phyloP scores from a whole-genome alignment of 2,888 invertebrate genomes.

The Hemistola chrysoprasaria region DNA sequence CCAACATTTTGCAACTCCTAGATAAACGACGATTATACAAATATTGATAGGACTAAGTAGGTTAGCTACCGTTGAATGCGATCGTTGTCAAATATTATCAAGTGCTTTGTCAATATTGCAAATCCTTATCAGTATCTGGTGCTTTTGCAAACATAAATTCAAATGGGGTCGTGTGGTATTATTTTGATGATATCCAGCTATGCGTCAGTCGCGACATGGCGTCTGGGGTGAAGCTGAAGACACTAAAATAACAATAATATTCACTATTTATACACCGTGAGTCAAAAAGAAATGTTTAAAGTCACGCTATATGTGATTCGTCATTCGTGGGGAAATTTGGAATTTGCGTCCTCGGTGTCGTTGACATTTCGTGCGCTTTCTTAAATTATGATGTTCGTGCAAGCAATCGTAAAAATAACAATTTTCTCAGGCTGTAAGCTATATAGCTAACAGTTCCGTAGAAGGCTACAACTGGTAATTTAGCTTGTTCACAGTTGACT shows the following conservation, averaged over 20 bases:
- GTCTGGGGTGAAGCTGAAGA: slow-evolving; percentile 51
- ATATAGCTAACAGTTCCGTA: slow-evolving; percentile 32
- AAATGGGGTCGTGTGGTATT: slow-evolving; percentile 69
- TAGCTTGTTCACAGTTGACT: slow-evolving; percentile 38
- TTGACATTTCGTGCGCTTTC: slow-evolving; percentile 66
- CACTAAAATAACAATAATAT: slow-evolving; percentile 51
- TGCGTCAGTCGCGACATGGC: slow-evolving; percentile 40
- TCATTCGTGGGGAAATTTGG: slow-evolving; percentile 60
- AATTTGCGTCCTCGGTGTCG: slow-evolving; percentile 62
- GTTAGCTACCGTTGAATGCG: slow-evolving; percentile 70
- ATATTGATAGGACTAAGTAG: slow-evolving; percentile 71
- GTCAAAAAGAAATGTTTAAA: slow-evolving; percentile 58
- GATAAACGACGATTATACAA: slow-evolving; percentile 56
- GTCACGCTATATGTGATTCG: slow-evolving; percentile 72
- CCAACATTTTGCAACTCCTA: slow-evolving; percentile 56
- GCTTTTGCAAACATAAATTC: slow-evolving; percentile 57
- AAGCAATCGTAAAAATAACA: slow-evolving; percentile 43
- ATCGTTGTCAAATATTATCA: slow-evolving; percentile 74
- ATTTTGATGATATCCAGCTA: slow-evolving; percentile 45
- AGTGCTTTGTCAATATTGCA: slow-evolving; percentile 67
- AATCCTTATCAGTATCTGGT: slow-evolving; percentile 65
- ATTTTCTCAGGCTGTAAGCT: slow-evolving; percentile 23
- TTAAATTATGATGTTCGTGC: slow-evolving; percentile 33
- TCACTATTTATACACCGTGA: slow-evolving; percentile 45
- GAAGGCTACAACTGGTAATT: slow-evolving; percentile 37